A percentile compares a stretch with the other conserved stretches of the same genome.
These are phyloP conservation scores for Pseudanteris insignis DNA, from an alignment of 2,888 invertebrate species.

Conservation along the genomic window DNA sequence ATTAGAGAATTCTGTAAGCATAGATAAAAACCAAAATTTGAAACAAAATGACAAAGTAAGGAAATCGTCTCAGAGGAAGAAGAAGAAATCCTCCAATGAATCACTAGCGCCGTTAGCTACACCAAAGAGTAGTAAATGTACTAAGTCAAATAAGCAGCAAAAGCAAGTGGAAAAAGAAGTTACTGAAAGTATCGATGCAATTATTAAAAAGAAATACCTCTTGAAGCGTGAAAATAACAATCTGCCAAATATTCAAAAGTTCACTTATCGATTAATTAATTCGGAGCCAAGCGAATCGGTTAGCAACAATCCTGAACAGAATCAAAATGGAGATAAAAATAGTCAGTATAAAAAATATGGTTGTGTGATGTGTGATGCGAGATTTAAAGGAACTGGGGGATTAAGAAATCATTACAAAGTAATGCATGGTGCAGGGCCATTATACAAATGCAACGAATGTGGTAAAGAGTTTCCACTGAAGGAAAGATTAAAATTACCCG, in stretches of 20 bases:
- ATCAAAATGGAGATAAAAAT: conserved; percentile 5
- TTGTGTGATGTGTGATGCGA: conserved; percentile 58
- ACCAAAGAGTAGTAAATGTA: conserved; percentile 2
- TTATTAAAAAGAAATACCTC: conserved; percentile 55
- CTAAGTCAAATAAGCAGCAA: conserved; percentile 2
- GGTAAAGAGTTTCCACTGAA: conserved; percentile 80
- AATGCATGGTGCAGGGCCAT: conserved; percentile 60
- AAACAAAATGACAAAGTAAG: not conserved
- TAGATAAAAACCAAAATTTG: not conserved
- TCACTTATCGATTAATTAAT: conserved; percentile 20
- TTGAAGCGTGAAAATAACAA: conserved; percentile 59
- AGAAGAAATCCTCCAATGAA: not conserved
- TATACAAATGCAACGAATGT: conserved; percentile 79
- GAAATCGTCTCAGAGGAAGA: conserved; percentile 3
- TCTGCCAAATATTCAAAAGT: conserved; percentile 27
- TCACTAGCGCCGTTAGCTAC: not conserved
- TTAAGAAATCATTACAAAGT: conserved; percentile 63
- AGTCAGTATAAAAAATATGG: conserved; percentile 54
- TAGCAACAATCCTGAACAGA: conserved; percentile 4
- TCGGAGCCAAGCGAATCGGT: conserved; percentile 11
- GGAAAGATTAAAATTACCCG: conserved; percentile 78
- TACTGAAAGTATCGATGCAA: conserved; percentile 53
- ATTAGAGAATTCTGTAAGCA: not conserved
- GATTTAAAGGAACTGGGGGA: conserved; percentile 63
- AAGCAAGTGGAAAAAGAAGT: conserved; percentile 41